A percentile compares a stretch with the other conserved stretches of the same genome.
These are phyloP conservation scores for Chrysolina oricalcia DNA, from an alignment of 2,888 invertebrate genomes.

Conservation along the genomic window DNA sequence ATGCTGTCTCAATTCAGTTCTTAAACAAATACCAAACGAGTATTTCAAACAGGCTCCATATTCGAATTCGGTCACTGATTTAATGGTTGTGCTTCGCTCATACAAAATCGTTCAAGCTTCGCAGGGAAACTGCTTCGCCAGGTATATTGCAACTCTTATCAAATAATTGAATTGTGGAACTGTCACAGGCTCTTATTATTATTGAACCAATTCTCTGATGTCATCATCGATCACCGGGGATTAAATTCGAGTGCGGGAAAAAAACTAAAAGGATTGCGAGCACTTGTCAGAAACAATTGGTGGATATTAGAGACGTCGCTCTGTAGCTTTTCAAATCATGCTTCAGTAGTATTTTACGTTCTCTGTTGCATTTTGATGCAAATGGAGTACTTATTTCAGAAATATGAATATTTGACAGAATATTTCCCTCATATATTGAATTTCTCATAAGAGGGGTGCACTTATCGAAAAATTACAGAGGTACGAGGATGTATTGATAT, in stretches of 20 bases:
- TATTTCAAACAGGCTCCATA: not conserved
- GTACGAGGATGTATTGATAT: no score
- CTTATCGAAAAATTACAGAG: no score
- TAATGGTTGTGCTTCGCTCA: not conserved
- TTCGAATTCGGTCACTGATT: not conserved
- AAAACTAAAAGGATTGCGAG: not conserved
- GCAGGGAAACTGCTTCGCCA: slow-evolving; percentile 43
- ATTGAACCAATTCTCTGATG: slow-evolving; percentile 13
- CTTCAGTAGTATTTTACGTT: no score
- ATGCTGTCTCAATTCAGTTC: no score
- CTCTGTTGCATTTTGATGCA: no score
- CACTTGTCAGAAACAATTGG: not conserved
- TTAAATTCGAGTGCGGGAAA: not conserved
- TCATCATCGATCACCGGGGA: not conserved
- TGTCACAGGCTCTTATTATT: slow-evolving; percentile 10
- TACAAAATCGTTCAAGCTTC: slow-evolving; percentile 17
- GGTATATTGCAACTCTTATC: slow-evolving; percentile 52
- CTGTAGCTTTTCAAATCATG: not conserved
- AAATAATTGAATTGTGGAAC: slow-evolving; percentile 52
- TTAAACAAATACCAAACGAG: not conserved
- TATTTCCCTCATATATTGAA: no score
- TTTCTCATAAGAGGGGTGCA: no score
- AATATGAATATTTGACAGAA: no score
- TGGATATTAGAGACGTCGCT: not conserved
- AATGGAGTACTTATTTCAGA: no score